These are phyloP conservation scores for Lithophane semibrunnea DNA, from an alignment of 2,888 invertebrate genomes.

Conservation along the genomic window DNA sequence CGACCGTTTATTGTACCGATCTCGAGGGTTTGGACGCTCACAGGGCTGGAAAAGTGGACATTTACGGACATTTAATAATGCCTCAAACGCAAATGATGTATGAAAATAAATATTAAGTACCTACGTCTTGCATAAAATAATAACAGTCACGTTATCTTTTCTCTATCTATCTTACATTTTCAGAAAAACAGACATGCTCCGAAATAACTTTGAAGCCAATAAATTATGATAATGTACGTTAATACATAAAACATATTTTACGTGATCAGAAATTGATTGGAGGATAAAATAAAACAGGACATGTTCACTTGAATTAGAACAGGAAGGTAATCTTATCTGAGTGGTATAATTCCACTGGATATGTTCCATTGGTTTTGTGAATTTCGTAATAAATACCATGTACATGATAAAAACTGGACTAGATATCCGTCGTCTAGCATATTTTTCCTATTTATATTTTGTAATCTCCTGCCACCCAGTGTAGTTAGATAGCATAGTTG, in stretches of 20 bases:
- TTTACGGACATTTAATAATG: neutral
- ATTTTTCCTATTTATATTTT: neutral
- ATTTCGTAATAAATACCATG: neutral
- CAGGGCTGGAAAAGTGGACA: neutral
- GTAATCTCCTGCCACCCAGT: neutral
- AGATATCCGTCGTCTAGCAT: neutral
- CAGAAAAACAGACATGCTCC: slow-evolving; percentile 23
- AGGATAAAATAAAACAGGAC: slow-evolving; percentile 22
- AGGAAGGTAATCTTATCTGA: slow-evolving; percentile 33
- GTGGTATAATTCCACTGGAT: neutral
- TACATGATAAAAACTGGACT: too few species aligned
- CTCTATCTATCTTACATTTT: slow-evolving; percentile 16
- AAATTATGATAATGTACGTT: slow-evolving; percentile 49
- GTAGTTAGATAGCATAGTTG: too few species aligned
- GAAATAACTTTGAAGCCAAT: slow-evolving; percentile 42
- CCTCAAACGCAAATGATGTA: neutral
- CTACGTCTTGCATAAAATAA: neutral
- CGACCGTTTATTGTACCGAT: neutral
- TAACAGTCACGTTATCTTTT: neutral
- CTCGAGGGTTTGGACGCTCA: neutral
- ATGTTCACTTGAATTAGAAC: slow-evolving; percentile 22
- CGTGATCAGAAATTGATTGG: slow-evolving; percentile 36
- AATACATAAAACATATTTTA: slow-evolving; percentile 37
- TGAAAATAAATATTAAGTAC: neutral
- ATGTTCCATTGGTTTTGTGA: neutral